A percentile compares a stretch with the other conserved stretches of the same genome.
These are phyloP conservation scores for Bucco capensis DNA, from an alignment of 2,113 vertebrate genomes.

Conservation along the genomic window DNA sequence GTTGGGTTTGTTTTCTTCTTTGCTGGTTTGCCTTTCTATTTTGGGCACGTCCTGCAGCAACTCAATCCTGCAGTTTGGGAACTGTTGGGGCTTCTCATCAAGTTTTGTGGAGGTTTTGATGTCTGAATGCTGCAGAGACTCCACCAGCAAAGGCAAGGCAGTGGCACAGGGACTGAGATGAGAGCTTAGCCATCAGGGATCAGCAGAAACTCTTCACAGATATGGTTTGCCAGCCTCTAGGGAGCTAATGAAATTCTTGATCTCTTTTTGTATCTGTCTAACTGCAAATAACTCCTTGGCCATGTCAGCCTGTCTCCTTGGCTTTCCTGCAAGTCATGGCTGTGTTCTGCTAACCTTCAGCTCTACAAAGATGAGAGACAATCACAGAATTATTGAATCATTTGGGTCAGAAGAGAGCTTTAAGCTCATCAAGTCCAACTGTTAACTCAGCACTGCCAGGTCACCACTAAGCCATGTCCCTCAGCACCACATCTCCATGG, in stretches of 20 bases:
- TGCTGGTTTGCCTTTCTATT: constrained; percentile 21
- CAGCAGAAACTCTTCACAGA: no score
- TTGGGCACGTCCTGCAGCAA: background rate
- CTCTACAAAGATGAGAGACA: background rate
- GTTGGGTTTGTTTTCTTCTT: background rate
- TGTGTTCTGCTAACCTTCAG: background rate
- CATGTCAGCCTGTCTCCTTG: rapidly evolving
- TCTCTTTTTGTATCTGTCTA: rapidly evolving
- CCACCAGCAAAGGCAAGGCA: background rate
- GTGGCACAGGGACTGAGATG: background rate
- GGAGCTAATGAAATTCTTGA: background rate
- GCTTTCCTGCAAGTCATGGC: background rate
- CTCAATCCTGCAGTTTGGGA: background rate
- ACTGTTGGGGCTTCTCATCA: background rate
- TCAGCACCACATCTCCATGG: no score
- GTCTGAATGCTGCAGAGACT: background rate
- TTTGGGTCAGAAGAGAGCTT: no score
- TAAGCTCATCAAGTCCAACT: no score
- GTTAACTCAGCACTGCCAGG: no score
- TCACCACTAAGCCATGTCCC: no score
- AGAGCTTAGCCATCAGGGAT: no score
- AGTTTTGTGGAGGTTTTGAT: background rate
- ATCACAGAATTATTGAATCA: background rate
- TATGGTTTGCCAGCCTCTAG: background rate
- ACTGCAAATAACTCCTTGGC: background rate